Evolutionary conservation across 2,797 vertebrate genomes (phyloP), one percentile per base, ranked within the genome.

Genomic region (Aeoliscus strigatus): DNA sequence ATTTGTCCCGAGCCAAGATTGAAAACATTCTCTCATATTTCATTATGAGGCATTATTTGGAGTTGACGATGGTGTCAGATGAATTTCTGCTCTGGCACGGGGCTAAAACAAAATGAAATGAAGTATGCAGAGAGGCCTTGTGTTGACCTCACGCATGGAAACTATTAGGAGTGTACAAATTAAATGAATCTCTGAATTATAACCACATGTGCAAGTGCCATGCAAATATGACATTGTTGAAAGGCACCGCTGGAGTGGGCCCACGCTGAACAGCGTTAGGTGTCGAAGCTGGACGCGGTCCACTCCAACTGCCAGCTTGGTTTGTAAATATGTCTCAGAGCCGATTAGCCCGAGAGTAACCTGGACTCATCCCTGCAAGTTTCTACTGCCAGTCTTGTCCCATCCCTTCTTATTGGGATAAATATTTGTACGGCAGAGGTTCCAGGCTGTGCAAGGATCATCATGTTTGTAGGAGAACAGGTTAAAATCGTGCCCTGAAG

Each of bases 301-400:
- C 70, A 66, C 43, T 39, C 59, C 60, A 60, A 76, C 70, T 47
- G 65, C 38, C 41, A 46, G 52, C 39, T 11, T 5, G 23, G 57
- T 82, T 74, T 80, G 70, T 78, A 81, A 82, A 82, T 73, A 74
- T 76, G 73, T 75, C 69, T 65, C 66, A 38, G 52, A 1, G 27
- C 45, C 70, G 67, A 70, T 81, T 77, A 80, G 60, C 52, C 59
- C 24, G 48, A 48, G 61, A 71, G 48, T 56, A 68, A 77, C 56
- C 25, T 21, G 37, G 38, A 45, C 44, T 46, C 29, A 33, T 66
- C 59, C 62, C 52, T 10, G 13, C 39, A 69, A 71, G 49, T 54
- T 75, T 49, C 37, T 30, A 60, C 70, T 66, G 46, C 64, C 69
- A 52, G 72, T 44, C 15, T 31, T 55, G 70, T 73, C 76, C 79